Conservation (phyloP, 2,797 vertebrate genomes). For the Sebastolobus alascanus region DNA sequence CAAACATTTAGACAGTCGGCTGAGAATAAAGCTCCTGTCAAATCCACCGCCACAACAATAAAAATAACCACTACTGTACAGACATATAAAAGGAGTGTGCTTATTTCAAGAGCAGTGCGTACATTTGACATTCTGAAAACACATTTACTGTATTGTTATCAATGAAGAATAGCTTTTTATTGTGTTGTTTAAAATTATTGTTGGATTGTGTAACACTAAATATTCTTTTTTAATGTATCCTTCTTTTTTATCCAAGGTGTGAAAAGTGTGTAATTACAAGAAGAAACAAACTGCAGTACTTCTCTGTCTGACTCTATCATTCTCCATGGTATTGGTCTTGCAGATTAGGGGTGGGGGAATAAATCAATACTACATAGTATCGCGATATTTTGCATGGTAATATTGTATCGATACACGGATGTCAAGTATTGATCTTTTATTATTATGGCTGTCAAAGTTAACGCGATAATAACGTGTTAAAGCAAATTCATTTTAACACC, state of each 20-base stretch:
- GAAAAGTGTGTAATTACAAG: background rate
- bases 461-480: too few relatives aligned
- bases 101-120: background rate
- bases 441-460: too few relatives aligned
- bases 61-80: constrained; percentile 19
- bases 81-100: background rate
- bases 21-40: constrained; percentile 43
- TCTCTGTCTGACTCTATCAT: background rate
- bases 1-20: constrained; percentile 24
- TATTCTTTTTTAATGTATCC: background rate
- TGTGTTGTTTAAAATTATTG: background rate
- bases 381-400: too few relatives aligned
- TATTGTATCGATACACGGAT: too few relatives aligned
- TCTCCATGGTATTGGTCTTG: background rate
- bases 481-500: too few relatives aligned
- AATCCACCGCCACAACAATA: constrained; percentile 18
- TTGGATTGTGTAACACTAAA: background rate
- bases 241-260: background rate
- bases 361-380: too few relatives aligned
- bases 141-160: background rate
- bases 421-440: too few relatives aligned
- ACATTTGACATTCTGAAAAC: background rate
- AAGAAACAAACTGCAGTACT: background rate
- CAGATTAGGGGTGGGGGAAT: too few relatives aligned
- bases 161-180: background rate